Evolutionary conservation across 2,888 invertebrate species (phyloP), one percentile per base, ranked within the genome.

Genomic region (Drosophila mettleri): DNA sequence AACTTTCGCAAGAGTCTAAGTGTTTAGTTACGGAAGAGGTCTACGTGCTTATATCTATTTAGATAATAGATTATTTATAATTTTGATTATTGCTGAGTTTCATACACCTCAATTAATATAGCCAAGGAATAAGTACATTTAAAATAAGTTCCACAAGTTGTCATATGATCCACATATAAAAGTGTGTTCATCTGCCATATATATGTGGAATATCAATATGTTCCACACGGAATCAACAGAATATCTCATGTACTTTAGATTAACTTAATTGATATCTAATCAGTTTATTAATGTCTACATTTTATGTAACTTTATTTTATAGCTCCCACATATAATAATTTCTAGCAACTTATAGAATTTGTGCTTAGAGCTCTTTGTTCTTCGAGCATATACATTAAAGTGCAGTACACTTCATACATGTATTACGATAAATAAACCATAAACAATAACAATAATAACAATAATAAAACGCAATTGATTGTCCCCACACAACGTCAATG

Each of bases 401-500:
- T 69, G 62, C 75, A 74, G 52, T 48, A 43, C 55, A 46, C 65
- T 58, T 67, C 10, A 31, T 34, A 34, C 49, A 45, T 27, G 39
- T 43, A 69, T 8, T 36, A 58, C 27, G 29, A 48, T 64, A 63
- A 36, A 48, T 48, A 34, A 39, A 36, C 22, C 77, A 74, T 54
- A 58, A 36, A 18, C 64, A 77, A 58, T 46, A 58, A 36, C 18
- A 67, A 43, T 39, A 70, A 38, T 34, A 51, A 20, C 22, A 38
- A 34, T 29, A 52, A 33, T 29, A 52, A 33, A 54, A 34, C 34
- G 14, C 38, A 69, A 69, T 64, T 55, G 69, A 68, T 63, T 69
- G 70, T 69, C 59, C 59, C 53, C 76, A 58, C 70, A 73, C 48
- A 60, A 34, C 34, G 55, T 52, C 41, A 54, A 54, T 63, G 38